These are phyloP conservation scores for Stomatorhinus ivindoensis DNA, from an alignment of 2,113 vertebrate species.

Conservation along the genomic window DNA sequence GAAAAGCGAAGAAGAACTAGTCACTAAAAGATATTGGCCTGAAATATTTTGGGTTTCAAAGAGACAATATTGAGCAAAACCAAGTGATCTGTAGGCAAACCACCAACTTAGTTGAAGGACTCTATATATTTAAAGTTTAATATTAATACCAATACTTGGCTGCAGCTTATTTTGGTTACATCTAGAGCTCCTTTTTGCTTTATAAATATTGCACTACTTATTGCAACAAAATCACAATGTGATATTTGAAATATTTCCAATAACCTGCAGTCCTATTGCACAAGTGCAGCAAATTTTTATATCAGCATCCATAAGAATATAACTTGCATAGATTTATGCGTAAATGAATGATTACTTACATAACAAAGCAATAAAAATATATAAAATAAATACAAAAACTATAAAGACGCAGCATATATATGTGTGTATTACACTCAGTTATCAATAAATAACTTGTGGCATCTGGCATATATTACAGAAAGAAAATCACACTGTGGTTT, in stretches of 20 bases:
- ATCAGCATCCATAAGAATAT: neutral
- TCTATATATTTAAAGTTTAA: neutral
- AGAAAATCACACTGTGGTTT: neutral
- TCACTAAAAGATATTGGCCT: neutral
- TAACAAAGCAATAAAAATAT: neutral
- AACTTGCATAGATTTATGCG: neutral
- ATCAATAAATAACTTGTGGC: neutral
- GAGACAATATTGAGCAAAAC: neutral
- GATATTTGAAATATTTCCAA: neutral
- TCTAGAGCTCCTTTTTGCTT: neutral
- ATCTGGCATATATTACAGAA: neutral
- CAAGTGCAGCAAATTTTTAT: neutral
- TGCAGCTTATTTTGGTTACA: neutral
- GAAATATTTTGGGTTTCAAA: neutral
- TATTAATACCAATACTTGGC: neutral
- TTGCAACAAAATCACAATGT: neutral
- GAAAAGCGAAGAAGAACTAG: neutral
- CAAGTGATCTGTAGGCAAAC: neutral
- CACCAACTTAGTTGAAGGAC: neutral
- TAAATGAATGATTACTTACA: neutral
- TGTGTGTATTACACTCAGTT: neutral
- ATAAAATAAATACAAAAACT: neutral
- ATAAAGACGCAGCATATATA: neutral
- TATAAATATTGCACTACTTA: neutral
- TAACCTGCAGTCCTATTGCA: neutral